Evolutionary conservation across 2,797 vertebrate species (phyloP), one percentile per base, ranked within the genome.

Genomic region (Hippocampus kuda): DNA sequence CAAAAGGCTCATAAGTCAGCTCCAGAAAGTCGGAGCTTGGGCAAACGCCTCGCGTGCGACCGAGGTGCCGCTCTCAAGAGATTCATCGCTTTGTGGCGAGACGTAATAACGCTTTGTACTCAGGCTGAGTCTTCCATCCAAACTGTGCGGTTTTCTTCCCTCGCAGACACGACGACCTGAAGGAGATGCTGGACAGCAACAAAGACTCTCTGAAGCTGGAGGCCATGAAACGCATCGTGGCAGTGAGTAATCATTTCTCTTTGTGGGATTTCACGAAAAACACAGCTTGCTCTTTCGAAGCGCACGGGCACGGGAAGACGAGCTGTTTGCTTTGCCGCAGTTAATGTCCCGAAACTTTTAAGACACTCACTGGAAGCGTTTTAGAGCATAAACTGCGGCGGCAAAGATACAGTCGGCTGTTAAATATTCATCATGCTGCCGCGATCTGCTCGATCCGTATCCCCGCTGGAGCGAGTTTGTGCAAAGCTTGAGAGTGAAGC

Each of bases 161-260:
- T 53, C 12, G 20, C 74, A 99, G 97, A 85, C 96, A 99, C 0
- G 97, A 99, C 70, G 97, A 99, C 90, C 86, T 99, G 81, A 99
- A 99, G 84, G 97, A 98, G 87, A 99, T 99, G 97, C 83, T 99
- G 65, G 97, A 99, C 80, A 98, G 94, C 88, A 99, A 99, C 89
- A 99, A 99, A 81, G 97, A 99, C 80, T 98, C 97, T 0, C 91
- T 99, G 82, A 99, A 99, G 87, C 91, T 99, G 84, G 97, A 99
- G 84, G 97, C 97, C 57, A 99, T 99, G 97, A 99, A 99, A 85
- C 91, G 97, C 73, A 98, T 99, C 0, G 96, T 99, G 67, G 97
- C 97, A 61, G 97, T 99, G 79, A 92, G 95, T 85, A 72, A 62
- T 66, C 12, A 69, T 68, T 79, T 71, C 16, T 70, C 20, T 62